Percentiles rank a stretch among this genome's conserved stretches.
These are phyloP conservation scores for Hyles euphorbiae DNA, from an alignment of 1,140 invertebrate genomes.

Conservation along the genomic window DNA sequence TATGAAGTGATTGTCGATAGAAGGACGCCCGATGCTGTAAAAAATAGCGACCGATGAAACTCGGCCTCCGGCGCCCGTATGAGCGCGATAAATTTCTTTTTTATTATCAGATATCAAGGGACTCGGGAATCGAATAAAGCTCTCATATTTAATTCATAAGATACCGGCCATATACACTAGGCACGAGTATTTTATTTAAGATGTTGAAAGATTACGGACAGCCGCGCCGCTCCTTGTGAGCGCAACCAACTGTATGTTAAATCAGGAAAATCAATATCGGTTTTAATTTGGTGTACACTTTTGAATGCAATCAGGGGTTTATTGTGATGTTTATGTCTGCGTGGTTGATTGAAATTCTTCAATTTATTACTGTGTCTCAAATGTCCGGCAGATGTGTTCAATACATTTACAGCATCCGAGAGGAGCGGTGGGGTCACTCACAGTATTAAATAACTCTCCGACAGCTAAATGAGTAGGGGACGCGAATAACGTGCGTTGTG, in stretches of 20 bases:
- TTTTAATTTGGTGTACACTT: background rate
- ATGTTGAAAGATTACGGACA: slow-evolving; percentile 63
- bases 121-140: slow-evolving; percentile 74
- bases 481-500: slow-evolving; percentile 32
- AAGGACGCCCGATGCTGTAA: slow-evolving; percentile 54
- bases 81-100: slow-evolving; percentile 74
- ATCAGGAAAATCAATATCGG: background rate
- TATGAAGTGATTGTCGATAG: slow-evolving; percentile 74
- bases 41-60: slow-evolving; percentile 66
- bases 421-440: slow-evolving; percentile 55
- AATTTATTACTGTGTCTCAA: slow-evolving; percentile 47
- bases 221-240: slow-evolving; percentile 12
- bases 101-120: slow-evolving; percentile 76
- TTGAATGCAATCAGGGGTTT: background rate
- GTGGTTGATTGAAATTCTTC: slow-evolving; percentile 39
- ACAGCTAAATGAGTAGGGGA: slow-evolving; percentile 70
- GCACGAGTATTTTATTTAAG: slow-evolving; percentile 71
- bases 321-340: background rate
- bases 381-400: slow-evolving; percentile 67
- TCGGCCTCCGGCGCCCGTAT: slow-evolving; percentile 45
- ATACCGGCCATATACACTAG: slow-evolving; percentile 69
- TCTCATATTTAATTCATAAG: slow-evolving; percentile 76
- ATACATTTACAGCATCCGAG: slow-evolving; percentile 50
- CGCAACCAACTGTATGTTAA: slow-evolving; percentile 12
- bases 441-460: slow-evolving; percentile 71